Percentiles rank a stretch among this genome's conserved stretches.
These are phyloP conservation scores for Asobara japonica DNA, from an alignment of 1,140 invertebrate genomes.

Conservation along the genomic window DNA sequence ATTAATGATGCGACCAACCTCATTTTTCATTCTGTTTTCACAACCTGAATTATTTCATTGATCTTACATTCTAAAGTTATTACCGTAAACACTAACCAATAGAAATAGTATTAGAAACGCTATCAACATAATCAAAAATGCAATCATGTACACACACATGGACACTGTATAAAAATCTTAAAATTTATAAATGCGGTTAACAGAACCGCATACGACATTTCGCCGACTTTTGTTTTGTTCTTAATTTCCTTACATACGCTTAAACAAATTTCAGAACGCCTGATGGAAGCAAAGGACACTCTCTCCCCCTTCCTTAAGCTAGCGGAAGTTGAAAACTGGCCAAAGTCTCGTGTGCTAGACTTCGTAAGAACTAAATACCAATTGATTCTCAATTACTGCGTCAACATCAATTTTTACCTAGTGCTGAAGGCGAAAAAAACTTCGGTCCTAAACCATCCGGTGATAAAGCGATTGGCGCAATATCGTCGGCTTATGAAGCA, in stretches of 20 bases:
- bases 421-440: constrained; percentile 80
- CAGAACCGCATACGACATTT: too few species aligned
- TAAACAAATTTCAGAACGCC: constrained; percentile 56
- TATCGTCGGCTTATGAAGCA: constrained; percentile 81
- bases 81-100: background rate
- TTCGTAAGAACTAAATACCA: constrained; percentile 79
- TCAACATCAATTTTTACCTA: constrained; percentile 88
- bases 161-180: background rate
- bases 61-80: too few species aligned
- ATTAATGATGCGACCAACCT: too few species aligned
- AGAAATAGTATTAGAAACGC: background rate
- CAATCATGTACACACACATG: background rate
- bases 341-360: constrained; percentile 69
- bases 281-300: constrained; percentile 72
- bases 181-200: background rate
- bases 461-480: constrained; percentile 83
- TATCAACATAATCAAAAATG: background rate
- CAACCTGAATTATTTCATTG: too few species aligned
- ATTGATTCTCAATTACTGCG: constrained; percentile 82
- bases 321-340: constrained; percentile 68
- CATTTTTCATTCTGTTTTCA: too few species aligned
- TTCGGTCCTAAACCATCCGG: constrained; percentile 81
- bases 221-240: too few species aligned
- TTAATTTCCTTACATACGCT: background rate
- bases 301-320: constrained; percentile 76